Evolutionary conservation across 2,888 invertebrate genomes (phyloP).

Genomic region (Chrysolina americana): DNA sequence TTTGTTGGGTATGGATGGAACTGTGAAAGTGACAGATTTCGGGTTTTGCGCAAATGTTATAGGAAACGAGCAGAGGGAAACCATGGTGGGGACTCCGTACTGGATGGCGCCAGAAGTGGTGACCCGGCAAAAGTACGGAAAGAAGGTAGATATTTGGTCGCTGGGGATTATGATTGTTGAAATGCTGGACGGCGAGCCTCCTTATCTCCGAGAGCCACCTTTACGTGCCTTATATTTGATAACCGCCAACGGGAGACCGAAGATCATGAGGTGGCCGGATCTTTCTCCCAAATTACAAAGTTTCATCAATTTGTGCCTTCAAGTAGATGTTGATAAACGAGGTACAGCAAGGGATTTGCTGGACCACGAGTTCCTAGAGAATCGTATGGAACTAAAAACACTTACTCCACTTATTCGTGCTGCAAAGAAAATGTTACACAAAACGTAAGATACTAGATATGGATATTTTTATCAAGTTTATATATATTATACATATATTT

Average conservation of each 20-base stretch:
- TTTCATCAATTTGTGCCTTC: slow-evolving; percentile 90
- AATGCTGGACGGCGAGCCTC: slow-evolving; percentile 97
- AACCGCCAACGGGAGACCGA: slow-evolving; percentile 94
- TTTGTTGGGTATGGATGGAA: slow-evolving; percentile 92
- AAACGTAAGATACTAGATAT: slow-evolving; percentile 64
- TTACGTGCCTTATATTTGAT: slow-evolving; percentile 93
- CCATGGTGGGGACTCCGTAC: slow-evolving; percentile 98
- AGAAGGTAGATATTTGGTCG: slow-evolving; percentile 91
- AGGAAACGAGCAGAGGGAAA: slow-evolving; percentile 91
- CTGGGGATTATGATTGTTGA: slow-evolving; percentile 99
- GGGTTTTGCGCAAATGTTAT: slow-evolving; percentile 98
- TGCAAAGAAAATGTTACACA: slow-evolving; percentile 88
- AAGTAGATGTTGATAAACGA: slow-evolving; percentile 85
- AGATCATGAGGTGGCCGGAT: slow-evolving; percentile 86
- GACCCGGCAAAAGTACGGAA: slow-evolving; percentile 93
- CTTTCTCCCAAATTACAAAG: slow-evolving; percentile 84
- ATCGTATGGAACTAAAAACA: slow-evolving; percentile 85
- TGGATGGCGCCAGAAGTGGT: slow-evolving; percentile 99
- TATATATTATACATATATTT: slow-evolving; percentile 8
- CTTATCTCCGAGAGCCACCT: slow-evolving; percentile 96
- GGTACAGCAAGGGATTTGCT: slow-evolving; percentile 85
- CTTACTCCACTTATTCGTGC: slow-evolving; percentile 92
- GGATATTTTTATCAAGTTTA: slow-evolving; percentile 15
- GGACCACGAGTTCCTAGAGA: slow-evolving; percentile 83
- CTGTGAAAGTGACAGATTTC: slow-evolving; percentile 95